Evolutionary conservation across 1,140 invertebrate genomes (phyloP).

Genomic region (Amphibalanus amphitrite): DNA sequence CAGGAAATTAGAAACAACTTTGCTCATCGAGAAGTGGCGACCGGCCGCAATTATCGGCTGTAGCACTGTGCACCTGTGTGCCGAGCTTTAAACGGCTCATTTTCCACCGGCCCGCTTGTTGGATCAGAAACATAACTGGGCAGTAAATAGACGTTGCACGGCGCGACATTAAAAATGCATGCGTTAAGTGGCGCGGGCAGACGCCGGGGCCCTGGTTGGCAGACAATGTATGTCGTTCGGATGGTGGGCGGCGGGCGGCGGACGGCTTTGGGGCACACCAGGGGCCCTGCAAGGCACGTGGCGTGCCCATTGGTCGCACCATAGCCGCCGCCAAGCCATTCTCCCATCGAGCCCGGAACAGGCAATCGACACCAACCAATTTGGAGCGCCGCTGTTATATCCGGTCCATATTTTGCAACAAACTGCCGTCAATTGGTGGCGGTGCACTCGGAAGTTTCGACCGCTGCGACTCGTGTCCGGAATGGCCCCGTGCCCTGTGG

Average conservation of each 20-base stretch:
- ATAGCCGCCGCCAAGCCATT: background rate
- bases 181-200: background rate
- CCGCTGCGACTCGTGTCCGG: no score
- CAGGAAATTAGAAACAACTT: background rate
- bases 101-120: background rate
- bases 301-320: background rate
- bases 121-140: background rate
- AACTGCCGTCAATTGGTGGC: background rate
- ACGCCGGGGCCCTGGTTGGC: no score
- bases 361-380: background rate
- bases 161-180: background rate
- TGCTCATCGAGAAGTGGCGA: background rate
- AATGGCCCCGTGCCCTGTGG: no score
- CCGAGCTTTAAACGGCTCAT: background rate
- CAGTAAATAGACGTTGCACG: background rate
- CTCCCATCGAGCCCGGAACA: no score
- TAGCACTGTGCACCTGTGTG: background rate
- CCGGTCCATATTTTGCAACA: background rate
- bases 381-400: background rate
- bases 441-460: no score
- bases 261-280: no score
- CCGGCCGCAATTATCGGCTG: background rate
- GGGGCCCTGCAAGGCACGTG: background rate
- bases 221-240: background rate
- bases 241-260: no score